These are phyloP conservation scores for Cinara cedri DNA, from an alignment of 2,888 invertebrate genomes.

Conservation along the genomic window DNA sequence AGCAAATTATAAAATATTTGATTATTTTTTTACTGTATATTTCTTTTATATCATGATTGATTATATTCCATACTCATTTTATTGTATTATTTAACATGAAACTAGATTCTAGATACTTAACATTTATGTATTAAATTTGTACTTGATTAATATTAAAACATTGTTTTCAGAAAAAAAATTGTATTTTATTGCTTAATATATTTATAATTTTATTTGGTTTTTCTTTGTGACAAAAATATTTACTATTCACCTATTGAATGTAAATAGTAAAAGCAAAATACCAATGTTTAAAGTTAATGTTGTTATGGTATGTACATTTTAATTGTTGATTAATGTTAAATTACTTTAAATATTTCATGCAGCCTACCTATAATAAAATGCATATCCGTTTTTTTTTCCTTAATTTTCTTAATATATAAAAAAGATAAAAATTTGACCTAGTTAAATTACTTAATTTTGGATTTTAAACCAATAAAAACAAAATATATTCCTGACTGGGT, in stretches of 20 bases:
- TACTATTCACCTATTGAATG: background rate
- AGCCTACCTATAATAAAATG: no score
- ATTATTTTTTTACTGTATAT: background rate
- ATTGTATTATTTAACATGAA: background rate
- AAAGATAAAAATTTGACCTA: no score
- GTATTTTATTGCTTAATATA: background rate
- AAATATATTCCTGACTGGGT: no score
- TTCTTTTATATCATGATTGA: background rate
- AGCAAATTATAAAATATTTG: conserved; percentile 16
- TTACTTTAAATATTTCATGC: no score
- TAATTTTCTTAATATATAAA: no score
- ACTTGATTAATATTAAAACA: conserved; percentile 8
- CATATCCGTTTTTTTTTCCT: no score
- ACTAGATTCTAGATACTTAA: background rate
- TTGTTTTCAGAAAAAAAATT: conserved; percentile 3
- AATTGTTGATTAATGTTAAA: no score
- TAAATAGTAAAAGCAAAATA: no score
- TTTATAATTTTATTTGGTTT: background rate
- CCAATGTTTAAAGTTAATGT: no score
- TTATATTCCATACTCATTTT: background rate
- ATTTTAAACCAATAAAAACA: no score
- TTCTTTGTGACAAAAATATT: background rate
- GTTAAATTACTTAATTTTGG: no score
- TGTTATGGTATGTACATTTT: no score
- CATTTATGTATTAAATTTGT: conserved; percentile 6